Conservation (phyloP, 2,888 invertebrate species). For the Synanthedon vespiformis region DNA sequence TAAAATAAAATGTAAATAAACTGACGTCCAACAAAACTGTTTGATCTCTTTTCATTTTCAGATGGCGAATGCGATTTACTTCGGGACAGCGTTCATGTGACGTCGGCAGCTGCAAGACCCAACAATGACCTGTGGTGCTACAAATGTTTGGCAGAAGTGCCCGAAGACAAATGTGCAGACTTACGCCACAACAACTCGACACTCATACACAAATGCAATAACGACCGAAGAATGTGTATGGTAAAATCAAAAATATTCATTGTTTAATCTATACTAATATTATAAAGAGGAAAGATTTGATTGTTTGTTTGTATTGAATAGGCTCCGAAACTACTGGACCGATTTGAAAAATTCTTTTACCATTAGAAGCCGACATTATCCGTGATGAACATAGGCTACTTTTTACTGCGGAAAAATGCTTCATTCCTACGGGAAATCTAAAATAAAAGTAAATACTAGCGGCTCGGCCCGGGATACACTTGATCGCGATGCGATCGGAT, state of each 20-base stretch:
- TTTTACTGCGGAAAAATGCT: too few relatives aligned
- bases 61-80: slow-evolving; percentile 49
- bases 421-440: too few relatives aligned
- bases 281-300: too few relatives aligned
- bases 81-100: slow-evolving; percentile 78
- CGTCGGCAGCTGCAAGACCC: slow-evolving; percentile 82
- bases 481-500: too few relatives aligned
- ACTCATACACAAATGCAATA: slow-evolving; percentile 79
- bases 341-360: too few relatives aligned
- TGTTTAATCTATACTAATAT: background rate
- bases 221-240: slow-evolving; percentile 83
- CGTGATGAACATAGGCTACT: too few relatives aligned
- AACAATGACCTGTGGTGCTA: slow-evolving; percentile 86
- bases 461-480: too few relatives aligned
- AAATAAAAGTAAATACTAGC: too few relatives aligned
- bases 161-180: slow-evolving; percentile 79
- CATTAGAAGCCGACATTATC: too few relatives aligned
- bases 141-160: slow-evolving; percentile 81
- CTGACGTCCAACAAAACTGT: too few relatives aligned
- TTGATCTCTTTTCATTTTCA: slow-evolving; percentile 22
- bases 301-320: background rate
- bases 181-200: slow-evolving; percentile 70
- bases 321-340: too few relatives aligned
- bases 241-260: slow-evolving; percentile 47
- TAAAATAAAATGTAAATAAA: too few relatives aligned